phyloP scores from a whole-genome alignment of 2,888 invertebrate genomes.

The Synanthedon formicaeformis region DNA sequence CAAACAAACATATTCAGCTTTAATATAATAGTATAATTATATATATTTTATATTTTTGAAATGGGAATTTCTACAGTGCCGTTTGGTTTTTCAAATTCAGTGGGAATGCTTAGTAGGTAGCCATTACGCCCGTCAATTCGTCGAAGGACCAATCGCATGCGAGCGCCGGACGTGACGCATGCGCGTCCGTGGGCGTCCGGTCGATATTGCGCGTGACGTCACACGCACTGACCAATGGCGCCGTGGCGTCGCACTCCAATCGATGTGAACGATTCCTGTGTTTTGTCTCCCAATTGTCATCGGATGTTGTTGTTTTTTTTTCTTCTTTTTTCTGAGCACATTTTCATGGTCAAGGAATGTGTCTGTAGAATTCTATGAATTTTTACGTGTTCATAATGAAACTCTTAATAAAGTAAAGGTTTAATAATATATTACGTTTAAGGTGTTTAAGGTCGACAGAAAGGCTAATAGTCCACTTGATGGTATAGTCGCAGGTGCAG shows the following conservation, averaged over 20 bases:
- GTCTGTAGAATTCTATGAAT: too few relatives aligned
- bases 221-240: slow-evolving; percentile 54
- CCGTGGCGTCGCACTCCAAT: slow-evolving; percentile 46
- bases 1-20: too few relatives aligned
- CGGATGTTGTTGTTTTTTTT: neutral
- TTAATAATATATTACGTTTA: too few relatives aligned
- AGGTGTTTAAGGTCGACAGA: too few relatives aligned
- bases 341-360: neutral
- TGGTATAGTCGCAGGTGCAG: too few relatives aligned
- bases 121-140: neutral
- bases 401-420: neutral
- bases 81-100: neutral
- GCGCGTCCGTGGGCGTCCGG: slow-evolving; percentile 57
- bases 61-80: too few relatives aligned
- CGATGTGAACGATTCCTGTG: slow-evolving; percentile 41
- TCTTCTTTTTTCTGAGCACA: neutral
- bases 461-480: too few relatives aligned
- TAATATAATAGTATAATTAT: too few relatives aligned
- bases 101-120: neutral
- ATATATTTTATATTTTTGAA: too few relatives aligned
- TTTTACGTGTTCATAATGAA: too few relatives aligned
- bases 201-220: slow-evolving; percentile 60
- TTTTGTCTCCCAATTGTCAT: neutral
- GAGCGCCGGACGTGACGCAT: slow-evolving; percentile 36
- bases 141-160: slow-evolving; percentile 36